phyloP scores from a whole-genome alignment of 2,888 invertebrate genomes.

The Mechanitis mazaeus region DNA sequence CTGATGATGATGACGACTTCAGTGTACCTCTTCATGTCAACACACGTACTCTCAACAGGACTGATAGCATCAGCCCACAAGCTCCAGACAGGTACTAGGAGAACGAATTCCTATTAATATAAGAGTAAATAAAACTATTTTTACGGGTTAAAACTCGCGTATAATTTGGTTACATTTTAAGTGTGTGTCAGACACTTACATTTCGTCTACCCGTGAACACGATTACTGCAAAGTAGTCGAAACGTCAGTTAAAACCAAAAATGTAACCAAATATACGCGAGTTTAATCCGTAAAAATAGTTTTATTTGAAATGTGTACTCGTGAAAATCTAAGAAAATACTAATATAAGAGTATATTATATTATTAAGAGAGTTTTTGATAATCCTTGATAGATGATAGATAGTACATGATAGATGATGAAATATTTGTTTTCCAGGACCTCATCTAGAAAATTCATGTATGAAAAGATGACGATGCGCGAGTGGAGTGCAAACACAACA shows the following conservation, averaged over 20 bases:
- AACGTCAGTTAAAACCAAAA: too few species aligned
- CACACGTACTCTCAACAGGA: constrained; percentile 67
- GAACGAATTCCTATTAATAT: neutral
- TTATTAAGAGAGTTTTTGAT: neutral
- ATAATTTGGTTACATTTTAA: too few species aligned
- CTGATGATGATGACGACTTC: constrained; percentile 84
- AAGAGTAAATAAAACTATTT: too few species aligned
- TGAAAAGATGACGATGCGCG: constrained; percentile 73
- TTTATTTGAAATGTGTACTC: too few species aligned
- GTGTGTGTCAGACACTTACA: too few species aligned
- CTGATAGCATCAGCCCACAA: constrained; percentile 64
- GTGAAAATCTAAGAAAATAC: too few species aligned
- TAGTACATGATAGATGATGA: constrained; percentile 13
- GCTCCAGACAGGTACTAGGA: constrained; percentile 64
- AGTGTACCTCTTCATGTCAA: constrained; percentile 83
- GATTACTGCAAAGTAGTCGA: too few species aligned
- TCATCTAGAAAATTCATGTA: constrained; percentile 74
- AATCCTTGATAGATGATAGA: constrained; percentile 4
- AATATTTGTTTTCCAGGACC: constrained; percentile 46
- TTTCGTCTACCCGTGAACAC: too few species aligned
- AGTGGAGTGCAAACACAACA: constrained; percentile 64
- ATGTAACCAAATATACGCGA: too few species aligned
- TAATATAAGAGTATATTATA: neutral
- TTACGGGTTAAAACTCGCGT: too few species aligned
- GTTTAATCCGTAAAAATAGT: too few species aligned